Conservation (phyloP, 2,888 invertebrate genomes). For the Netelia melanura region DNA sequence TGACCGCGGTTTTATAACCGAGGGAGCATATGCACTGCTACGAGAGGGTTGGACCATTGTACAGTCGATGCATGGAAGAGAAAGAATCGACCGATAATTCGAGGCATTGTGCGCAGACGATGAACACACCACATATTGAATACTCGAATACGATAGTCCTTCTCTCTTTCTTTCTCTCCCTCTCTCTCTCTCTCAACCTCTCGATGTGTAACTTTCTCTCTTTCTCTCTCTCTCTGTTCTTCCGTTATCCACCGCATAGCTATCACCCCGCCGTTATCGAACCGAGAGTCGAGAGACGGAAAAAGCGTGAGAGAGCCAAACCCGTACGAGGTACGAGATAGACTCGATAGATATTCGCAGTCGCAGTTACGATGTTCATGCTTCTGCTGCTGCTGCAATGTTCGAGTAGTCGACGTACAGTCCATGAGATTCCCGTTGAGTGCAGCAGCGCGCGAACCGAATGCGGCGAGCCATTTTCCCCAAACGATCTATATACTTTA, state of each 20-base stretch:
- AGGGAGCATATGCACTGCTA: conserved; percentile 5
- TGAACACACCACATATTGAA: conserved; percentile 74
- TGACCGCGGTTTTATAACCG: conserved; percentile 54
- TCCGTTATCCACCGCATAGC: conserved; percentile 35
- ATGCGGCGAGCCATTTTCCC: conserved; percentile 73
- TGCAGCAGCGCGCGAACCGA: conserved; percentile 62
- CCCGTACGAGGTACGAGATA: conserved; percentile 66
- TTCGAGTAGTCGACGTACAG: conserved; percentile 31
- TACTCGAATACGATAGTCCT: conserved; percentile 61
- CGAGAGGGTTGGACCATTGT: not conserved
- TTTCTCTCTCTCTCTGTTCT: conserved; percentile 5
- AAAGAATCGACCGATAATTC: conserved; percentile 75
- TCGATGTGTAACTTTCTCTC: not conserved
- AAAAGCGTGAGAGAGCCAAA: conserved; percentile 43
- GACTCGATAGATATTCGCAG: conserved; percentile 77
- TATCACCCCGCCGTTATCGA: not conserved
- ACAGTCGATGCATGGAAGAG: conserved; percentile 21
- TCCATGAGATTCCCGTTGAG: conserved; percentile 33
- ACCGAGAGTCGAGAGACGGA: conserved; percentile 20
- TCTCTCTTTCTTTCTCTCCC: conserved; percentile 1
- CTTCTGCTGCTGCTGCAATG: conserved; percentile 37
- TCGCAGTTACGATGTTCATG: conserved; percentile 65
- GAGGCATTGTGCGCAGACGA: conserved; percentile 72
- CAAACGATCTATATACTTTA: conserved; percentile 69
- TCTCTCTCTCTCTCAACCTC: not conserved